A percentile compares a stretch with the other conserved stretches of the same genome.
Conservation (phyloP, 2,797 vertebrate genomes). For the Antennarius maculatus region DNA sequence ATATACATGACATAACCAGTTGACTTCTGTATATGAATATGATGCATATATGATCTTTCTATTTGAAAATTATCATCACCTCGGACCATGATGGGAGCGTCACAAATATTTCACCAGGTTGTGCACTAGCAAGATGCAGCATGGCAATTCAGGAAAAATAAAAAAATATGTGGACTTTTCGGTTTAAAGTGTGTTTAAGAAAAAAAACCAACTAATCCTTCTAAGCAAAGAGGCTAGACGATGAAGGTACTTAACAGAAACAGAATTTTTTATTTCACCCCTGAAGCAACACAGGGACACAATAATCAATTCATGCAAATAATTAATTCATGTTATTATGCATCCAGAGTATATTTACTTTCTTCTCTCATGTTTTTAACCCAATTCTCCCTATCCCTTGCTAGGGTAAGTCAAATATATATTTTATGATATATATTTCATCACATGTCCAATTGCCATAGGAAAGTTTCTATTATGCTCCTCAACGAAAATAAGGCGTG, state of each 20-base stretch:
- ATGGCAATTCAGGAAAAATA: conserved; percentile 6
- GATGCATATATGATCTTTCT: conserved; percentile 49
- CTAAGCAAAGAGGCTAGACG: conserved; percentile 5
- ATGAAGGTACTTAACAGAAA: conserved; percentile 3
- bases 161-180: not conserved
- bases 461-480: not conserved
- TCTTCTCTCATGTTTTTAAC: conserved; percentile 1
- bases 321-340: conserved; percentile 21
- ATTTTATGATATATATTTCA: not conserved
- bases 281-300: conserved; percentile 14
- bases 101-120: conserved; percentile 26
- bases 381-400: not conserved
- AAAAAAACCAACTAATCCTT: not conserved
- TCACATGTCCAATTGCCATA: not conserved
- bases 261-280: conserved; percentile 16
- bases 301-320: conserved; percentile 31
- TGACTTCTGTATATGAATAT: conserved; percentile 4
- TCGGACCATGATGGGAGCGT: conserved; percentile 38
- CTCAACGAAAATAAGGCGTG: not conserved
- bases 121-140: not conserved
- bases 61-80: conserved; percentile 7
- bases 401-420: not conserved
- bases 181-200: not conserved
- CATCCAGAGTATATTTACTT: conserved; percentile 14
- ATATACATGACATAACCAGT: not conserved